Evolutionary conservation across 2,797 vertebrate genomes (phyloP), one percentile per base, ranked within the genome.

Genomic region (Phoxinus dragarum): DNA sequence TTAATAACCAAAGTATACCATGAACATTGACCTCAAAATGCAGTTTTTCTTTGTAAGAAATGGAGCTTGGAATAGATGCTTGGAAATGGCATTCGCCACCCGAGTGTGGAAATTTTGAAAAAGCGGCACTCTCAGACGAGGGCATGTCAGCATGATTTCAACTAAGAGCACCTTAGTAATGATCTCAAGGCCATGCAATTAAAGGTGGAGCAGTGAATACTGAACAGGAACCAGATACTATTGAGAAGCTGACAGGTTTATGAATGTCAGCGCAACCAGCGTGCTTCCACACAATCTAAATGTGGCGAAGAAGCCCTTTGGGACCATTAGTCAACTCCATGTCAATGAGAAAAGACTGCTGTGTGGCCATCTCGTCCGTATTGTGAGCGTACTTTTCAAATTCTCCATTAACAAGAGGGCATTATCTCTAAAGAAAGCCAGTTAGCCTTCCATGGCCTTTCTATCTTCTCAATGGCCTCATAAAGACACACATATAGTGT

Each of bases 111-210:
- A 21, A 47, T 56, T 78, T 66, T 61, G 78, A 84, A 67, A 31
- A 61, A 81, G 19, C 27, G 61, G 21, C 40, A 61, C 74, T 54
- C 56, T 27, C 27, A 73, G 54, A 40, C 4, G n/a, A 80, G 21
- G 85, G 79, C 84, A 85, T 76, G 69, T 86, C 79, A 82, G 27
- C 34, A 75, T 54, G 74, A 85, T 64, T 87, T 86, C 34, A 74
- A 38, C 75, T 85, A 85, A 83, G 40, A 69, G 71, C 54, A n/a
- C 34, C 75, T 54, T 64, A 42, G 38, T 64, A 76, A 87, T 19
- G 17, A 87, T 74, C 44, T 73, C 72, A 47, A 74, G 64, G 34
- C 44, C 47, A 82, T 76, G 86, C 68, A 71, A 89, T 82, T 87
- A 85, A 56, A 61, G 38, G 61, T 16, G 76, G 54, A 49, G 52